Base-by-base conservation (phyloP, 2,797 vertebrate species). In the Premnoplex brunnescens region DNA sequence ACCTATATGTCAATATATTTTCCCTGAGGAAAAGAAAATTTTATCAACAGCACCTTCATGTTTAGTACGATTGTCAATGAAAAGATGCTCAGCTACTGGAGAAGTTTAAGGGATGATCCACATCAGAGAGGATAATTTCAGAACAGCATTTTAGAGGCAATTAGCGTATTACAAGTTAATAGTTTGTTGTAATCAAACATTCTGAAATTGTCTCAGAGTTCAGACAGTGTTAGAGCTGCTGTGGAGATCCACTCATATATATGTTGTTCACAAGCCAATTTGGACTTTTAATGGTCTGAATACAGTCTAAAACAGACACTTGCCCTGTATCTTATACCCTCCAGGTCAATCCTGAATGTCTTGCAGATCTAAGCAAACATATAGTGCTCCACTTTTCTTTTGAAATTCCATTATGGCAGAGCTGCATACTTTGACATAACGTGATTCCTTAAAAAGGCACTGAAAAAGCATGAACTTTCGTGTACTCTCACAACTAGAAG, bases 341-440 rank as follows among this genome's bases (percentile, higher is more conserved):
- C 13, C 41, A 62, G 64, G 60, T 75, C 72, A 92, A 5, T 54
- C 56, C 64, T 62, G 68, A 58, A 51, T 75, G 63, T 89, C 64
- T 93, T 72, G 7, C 37, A 78, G 75, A 71, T 94, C 81, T 93
- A 83, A 74, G 80, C 77, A 89, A 91, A 95, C 43, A 74, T 43
- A 37, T 1, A 74, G n/a, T 59, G n/a, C n/a, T 87, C 58, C 67
- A 79, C 51, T 88, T 84, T 78, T 85, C 60, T 85, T 97, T 56
- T 66, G 91, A 96, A 94, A 85, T 85, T 83, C 63, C 60, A 30
- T 67, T 60, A 87, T 73, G 78, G 56, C 44, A 85, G 56, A 77
- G 67, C 86, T 87, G 58, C 66, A 63, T 83, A 84, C 52, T 59
- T 94, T 94, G 92, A 89, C 74, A 91, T 84, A 91, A 91, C 51